Conservation (phyloP, 2,113 vertebrate species). For the Dendropsophus ebraccatus region DNA sequence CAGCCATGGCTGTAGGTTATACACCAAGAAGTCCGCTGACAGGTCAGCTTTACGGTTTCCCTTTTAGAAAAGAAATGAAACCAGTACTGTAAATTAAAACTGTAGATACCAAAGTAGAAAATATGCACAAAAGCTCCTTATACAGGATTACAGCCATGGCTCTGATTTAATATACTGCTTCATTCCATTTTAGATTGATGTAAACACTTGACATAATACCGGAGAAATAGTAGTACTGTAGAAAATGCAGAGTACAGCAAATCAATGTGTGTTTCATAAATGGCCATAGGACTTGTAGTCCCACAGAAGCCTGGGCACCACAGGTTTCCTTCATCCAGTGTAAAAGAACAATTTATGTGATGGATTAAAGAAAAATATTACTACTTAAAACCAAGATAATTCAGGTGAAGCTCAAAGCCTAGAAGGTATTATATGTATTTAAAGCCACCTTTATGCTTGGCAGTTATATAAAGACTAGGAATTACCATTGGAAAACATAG, state of each 20-base stretch:
- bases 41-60: too few relatives aligned
- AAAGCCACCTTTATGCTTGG: not conserved
- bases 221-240: not conserved
- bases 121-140: constrained; percentile 29
- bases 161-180: constrained; percentile 30
- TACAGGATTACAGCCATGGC: constrained; percentile 24
- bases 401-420: not conserved
- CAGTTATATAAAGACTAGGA: not conserved
- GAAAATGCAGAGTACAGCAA: not conserved
- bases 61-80: not conserved
- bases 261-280: not conserved
- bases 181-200: constrained; percentile 34
- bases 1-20: too few relatives aligned
- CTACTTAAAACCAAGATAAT: not conserved
- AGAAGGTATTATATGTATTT: constrained; percentile 7
- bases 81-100: not conserved
- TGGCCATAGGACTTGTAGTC: not conserved
- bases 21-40: too few relatives aligned
- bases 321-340: not conserved
- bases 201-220: not conserved
- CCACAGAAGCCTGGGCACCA: not conserved
- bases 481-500: constrained; percentile 2
- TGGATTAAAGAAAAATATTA: not conserved
- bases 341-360: not conserved
- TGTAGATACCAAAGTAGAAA: constrained; percentile 18